Percentiles rank a stretch among this genome's conserved stretches.
Conservation (phyloP, 2,888 invertebrate genomes). For the Aphodius granarius region DNA sequence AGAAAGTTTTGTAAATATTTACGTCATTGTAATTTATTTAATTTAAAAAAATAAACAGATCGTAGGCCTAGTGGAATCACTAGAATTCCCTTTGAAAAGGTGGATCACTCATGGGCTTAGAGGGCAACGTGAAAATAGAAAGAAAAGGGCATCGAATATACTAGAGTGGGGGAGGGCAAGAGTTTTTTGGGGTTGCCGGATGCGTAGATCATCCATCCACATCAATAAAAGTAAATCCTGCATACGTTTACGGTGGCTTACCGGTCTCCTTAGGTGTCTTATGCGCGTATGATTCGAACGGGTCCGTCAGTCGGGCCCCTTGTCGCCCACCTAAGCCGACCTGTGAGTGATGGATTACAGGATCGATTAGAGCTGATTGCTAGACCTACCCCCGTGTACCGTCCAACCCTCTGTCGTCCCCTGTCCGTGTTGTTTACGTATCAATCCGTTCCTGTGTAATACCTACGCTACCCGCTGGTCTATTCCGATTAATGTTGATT, state of each 20-base stretch:
- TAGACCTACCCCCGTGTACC: constrained; percentile 14
- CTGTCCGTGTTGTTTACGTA: constrained; percentile 17
- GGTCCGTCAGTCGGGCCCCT: constrained; percentile 16
- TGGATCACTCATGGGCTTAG: background rate
- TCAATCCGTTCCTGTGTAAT: constrained; percentile 15
- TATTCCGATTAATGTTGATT: constrained; percentile 12
- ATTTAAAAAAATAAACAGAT: too few relatives aligned
- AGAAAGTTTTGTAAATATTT: too few relatives aligned
- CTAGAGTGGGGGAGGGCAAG: background rate
- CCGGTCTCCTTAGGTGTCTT: constrained; percentile 22
- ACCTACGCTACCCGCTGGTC: constrained; percentile 6
- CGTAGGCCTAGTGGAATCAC: too few relatives aligned
- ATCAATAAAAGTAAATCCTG: constrained; percentile 29
- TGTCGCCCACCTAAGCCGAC: background rate
- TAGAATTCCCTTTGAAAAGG: background rate
- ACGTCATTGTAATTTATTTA: too few relatives aligned
- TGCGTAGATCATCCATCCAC: constrained; percentile 15
- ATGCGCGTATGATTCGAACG: constrained; percentile 26
- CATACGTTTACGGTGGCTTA: constrained; percentile 16
- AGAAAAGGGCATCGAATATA: background rate
- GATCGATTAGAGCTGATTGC: constrained; percentile 55
- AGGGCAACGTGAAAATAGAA: background rate
- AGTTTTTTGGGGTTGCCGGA: background rate
- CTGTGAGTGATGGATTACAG: constrained; percentile 52
- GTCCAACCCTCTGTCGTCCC: constrained; percentile 37